These are phyloP conservation scores for Zaprionus gabonicus DNA, from an alignment of 1,140 invertebrate genomes.

Conservation along the genomic window DNA sequence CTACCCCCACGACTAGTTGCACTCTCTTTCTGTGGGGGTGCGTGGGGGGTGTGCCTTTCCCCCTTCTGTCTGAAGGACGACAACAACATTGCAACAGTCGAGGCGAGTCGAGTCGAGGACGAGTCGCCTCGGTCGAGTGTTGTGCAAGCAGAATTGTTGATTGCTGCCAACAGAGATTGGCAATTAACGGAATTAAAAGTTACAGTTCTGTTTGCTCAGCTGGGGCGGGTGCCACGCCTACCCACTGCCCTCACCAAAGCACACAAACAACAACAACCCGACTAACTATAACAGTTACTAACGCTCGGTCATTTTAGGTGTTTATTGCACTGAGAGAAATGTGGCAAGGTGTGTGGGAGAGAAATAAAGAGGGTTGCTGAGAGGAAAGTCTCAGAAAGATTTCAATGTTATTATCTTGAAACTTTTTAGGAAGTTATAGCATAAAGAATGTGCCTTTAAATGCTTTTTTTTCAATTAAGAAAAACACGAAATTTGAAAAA, in stretches of 20 bases:
- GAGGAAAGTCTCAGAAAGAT: background rate
- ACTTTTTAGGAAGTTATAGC: background rate
- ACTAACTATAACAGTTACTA: slow-evolving; percentile 56
- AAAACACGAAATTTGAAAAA: no score
- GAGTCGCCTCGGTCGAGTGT: slow-evolving; percentile 56
- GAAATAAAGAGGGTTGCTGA: background rate
- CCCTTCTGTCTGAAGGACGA: slow-evolving; percentile 65
- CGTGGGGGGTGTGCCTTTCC: slow-evolving; percentile 7
- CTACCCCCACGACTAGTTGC: slow-evolving; percentile 24
- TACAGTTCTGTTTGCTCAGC: slow-evolving; percentile 79
- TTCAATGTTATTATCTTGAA: background rate
- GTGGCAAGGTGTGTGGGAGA: background rate
- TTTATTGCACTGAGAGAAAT: slow-evolving; percentile 50
- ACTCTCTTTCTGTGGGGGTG: slow-evolving; percentile 22
- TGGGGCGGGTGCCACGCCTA: slow-evolving; percentile 8
- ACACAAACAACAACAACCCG: slow-evolving; percentile 12
- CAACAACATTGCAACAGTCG: slow-evolving; percentile 78
- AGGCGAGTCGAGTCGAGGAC: slow-evolving; percentile 64
- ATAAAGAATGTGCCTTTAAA: background rate
- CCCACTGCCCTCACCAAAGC: background rate
- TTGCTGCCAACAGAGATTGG: slow-evolving; percentile 84
- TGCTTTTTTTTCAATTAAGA: background rate
- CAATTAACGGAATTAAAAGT: slow-evolving; percentile 84
- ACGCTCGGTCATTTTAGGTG: slow-evolving; percentile 47
- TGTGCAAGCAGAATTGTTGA: slow-evolving; percentile 84